Evolutionary conservation across 2,797 vertebrate genomes (phyloP).

Genomic region (Parauchenoglanis punctatus): DNA sequence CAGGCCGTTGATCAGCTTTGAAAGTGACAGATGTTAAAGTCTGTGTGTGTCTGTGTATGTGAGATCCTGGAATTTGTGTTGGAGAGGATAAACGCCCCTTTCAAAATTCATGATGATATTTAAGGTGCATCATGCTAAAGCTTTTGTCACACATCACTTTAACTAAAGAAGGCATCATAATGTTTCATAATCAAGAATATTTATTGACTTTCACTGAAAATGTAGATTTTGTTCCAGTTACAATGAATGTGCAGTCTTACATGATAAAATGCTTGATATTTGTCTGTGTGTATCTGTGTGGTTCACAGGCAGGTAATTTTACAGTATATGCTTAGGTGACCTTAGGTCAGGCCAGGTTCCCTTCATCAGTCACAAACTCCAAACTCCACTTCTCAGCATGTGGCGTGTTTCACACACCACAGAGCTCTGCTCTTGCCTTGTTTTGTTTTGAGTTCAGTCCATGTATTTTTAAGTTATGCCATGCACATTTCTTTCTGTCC

Average conservation of each 20-base stretch:
- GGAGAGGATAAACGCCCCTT: not conserved
- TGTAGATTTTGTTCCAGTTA: not conserved
- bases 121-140: not conserved
- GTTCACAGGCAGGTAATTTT: not conserved
- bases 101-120: not conserved
- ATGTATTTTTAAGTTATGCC: not conserved
- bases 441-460: not conserved
- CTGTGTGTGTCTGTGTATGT: conserved; percentile 21
- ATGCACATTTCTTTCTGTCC: not conserved
- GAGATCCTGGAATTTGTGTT: not conserved
- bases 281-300: not conserved
- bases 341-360: not conserved
- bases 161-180: not conserved
- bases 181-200: not conserved
- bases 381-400: not conserved
- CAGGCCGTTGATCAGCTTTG: conserved; percentile 62
- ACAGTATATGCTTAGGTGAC: not conserved
- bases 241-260: not conserved
- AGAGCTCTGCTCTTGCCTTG: not conserved
- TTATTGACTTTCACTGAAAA: not conserved
- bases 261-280: not conserved
- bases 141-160: not conserved
- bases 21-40: conserved; percentile 67
- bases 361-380: not conserved
- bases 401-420: not conserved